Evolutionary conservation across 2,888 invertebrate species (phyloP), one percentile per base, ranked within the genome.

Genomic region (Spisula subtruncata): DNA sequence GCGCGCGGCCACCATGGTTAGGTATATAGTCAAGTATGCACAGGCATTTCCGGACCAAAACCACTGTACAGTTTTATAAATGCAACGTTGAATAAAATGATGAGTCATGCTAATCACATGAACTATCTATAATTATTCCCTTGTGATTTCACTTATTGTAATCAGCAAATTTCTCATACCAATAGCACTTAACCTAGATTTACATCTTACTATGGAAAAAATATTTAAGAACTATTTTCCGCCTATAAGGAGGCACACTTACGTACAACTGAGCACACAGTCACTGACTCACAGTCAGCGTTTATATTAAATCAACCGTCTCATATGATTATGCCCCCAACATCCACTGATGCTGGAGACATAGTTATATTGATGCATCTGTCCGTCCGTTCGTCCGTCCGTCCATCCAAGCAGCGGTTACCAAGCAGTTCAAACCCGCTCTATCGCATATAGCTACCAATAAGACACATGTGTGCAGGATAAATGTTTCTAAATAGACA

Each of bases 91-190:
- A 18, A 35, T 35, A 75, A 75, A 35, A 35, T 29, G 75, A 75
- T 75, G 75, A 75, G 32, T 75, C 32, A 75, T 35, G 0, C 16
- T 32, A 16, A 14, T 75, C 29, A 75, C 16, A 75, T 35, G 71
- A 75, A 75, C 35, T 75, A 75, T 75, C 6, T 35, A 75, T 35
- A 35, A 35, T 75, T 75, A 32, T 75, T 75, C 25, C 25, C 75
- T 75, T 35, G 75, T 75, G 29, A 35, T 32, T 18, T 75, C 75
- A 75, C 75, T 75, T 75, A 75, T 75, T 75, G 75, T 32, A 75
- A 75, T 75, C 18, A 75, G 32, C 75, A 32, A 32, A 12, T 32
- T 75, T 75, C 25, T 75, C 75, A 75, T 75, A 32, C 75, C 75
- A 75, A 71, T 32, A 18, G 16, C 14, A 5, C 75, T 75, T 75